Evolutionary conservation across 2,113 vertebrate species (phyloP), one percentile per base, ranked within the genome.

Genomic region (Colossoma macropomum): DNA sequence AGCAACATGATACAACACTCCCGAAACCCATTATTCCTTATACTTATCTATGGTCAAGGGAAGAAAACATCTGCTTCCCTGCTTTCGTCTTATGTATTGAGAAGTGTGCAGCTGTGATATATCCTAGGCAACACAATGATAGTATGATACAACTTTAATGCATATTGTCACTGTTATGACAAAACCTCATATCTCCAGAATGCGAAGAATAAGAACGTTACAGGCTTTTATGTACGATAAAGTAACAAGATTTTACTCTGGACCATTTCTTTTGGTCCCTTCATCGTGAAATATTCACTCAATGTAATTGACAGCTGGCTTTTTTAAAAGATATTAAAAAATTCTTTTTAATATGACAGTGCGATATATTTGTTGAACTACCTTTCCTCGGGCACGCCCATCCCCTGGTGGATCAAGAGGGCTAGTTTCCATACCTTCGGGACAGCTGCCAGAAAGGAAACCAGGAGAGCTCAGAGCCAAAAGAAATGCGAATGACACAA

Each of bases 351-450:
- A 13, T 15, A 13, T 50, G 48, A 8, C 48, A 50, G 13, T 2
- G 48, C 34, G 7, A 38, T 38, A 15, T 65, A 30, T 28, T 21
- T 48, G 6, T 45, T 28, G 60, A 34, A 23, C 34, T 59, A 10
- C 23, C 13, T 6, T 56, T n/a, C 30, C 13, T 13, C 19, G 25
- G 45, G 25, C 77, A 70, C 27, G 74, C 45, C 15, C 56, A 77
- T 69, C 56, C 48, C 4, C 59, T 27, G 25, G 38, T 59, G 56
- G 52, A 12, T 75, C 41, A 79, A 66, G 28, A 84, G 75, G 41
- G 17, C n/a, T 27, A 71, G 52, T 87, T 87, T 87, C 86, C 75
- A 34, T 63, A 41, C 70, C 75, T 19, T 5, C 28, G 23, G 62
- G 75, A 73, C 41, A 9, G 21, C 41, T 71, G 63, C 63, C 84